Evolutionary conservation across 2,797 vertebrate species (phyloP), one percentile per base, ranked within the genome.

Genomic region (Lithobates sylvaticus): DNA sequence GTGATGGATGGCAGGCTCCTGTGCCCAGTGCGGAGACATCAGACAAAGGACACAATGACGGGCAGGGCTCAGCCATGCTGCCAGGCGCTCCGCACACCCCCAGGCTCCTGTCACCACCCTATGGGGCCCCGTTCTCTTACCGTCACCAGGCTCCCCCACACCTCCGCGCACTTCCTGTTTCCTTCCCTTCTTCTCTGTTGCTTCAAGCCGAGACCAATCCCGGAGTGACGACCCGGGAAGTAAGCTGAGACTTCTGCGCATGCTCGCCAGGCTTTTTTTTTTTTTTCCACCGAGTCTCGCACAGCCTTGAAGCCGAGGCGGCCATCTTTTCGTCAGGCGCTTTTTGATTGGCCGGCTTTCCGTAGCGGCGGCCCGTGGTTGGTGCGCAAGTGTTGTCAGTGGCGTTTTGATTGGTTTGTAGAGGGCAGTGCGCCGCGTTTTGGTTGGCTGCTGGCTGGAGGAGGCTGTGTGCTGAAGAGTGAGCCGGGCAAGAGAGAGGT

Each of bases 161-260:
- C 7, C 29, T 50, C 36, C 54, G 71, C 77, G 76, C 71, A 86
- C 84, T 86, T 86, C 84, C 84, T 54, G 78, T 86, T 86, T 86
- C 84, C 78, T 86, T 68, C 77, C 34, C 61, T 27, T 67, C 58
- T 34, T 23, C 76, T 21, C 27, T 26, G 10, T 21, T 23, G 21
- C 9, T 69, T 10, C 44, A 32, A 75, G 26, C 34, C 61, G 42
- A 72, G 84, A 61, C 76, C 68, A 78, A 72, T 78, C 74, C 16
- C 39, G 18, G 27, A 18, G 54, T 26, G 36, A 34, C 70, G 4
- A 79, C 13, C 70, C 44, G 71, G 84, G 71, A 86, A 86, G 54
- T 75, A 29, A 74, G 42, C 16, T 6, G 36, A 10, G 12, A 6
- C 9, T 36, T 65, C 47, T 73, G 76, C 76, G 76, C 84, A 73